These are phyloP conservation scores for Antheraea assamensis DNA, from an alignment of 2,888 invertebrate genomes.

Conservation along the genomic window DNA sequence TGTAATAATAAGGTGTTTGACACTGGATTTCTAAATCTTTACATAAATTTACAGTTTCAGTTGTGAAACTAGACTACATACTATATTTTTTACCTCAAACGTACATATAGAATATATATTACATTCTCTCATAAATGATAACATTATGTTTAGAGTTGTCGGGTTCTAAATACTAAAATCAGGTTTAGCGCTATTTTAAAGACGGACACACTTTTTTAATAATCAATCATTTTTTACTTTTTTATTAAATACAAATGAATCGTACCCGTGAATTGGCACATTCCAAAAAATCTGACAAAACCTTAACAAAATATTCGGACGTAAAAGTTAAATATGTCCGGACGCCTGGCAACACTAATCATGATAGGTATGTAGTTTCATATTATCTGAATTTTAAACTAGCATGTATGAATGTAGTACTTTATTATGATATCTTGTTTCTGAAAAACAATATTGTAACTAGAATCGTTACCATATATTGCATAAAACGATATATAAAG, in stretches of 20 bases:
- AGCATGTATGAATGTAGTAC: background rate
- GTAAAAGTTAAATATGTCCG: background rate
- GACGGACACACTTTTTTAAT: background rate
- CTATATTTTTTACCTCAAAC: background rate
- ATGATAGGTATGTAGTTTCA: background rate
- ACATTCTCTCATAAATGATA: background rate
- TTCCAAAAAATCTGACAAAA: background rate
- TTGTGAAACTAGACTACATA: background rate
- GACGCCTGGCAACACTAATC: background rate
- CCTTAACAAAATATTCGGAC: background rate
- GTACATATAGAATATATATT: background rate
- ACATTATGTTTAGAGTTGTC: background rate
- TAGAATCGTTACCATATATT: background rate
- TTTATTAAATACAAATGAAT: background rate
- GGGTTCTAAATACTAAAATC: background rate
- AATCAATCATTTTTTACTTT: background rate
- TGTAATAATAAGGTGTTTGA: background rate
- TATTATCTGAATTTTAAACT: background rate
- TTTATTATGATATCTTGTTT: background rate
- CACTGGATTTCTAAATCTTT: background rate
- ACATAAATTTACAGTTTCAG: background rate
- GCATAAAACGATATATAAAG: background rate
- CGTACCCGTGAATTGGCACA: background rate
- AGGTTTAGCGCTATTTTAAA: background rate
- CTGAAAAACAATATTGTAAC: slow-evolving; percentile 1